These are phyloP conservation scores for Melanchra persicariae DNA, from an alignment of 2,888 invertebrate species.

Conservation along the genomic window DNA sequence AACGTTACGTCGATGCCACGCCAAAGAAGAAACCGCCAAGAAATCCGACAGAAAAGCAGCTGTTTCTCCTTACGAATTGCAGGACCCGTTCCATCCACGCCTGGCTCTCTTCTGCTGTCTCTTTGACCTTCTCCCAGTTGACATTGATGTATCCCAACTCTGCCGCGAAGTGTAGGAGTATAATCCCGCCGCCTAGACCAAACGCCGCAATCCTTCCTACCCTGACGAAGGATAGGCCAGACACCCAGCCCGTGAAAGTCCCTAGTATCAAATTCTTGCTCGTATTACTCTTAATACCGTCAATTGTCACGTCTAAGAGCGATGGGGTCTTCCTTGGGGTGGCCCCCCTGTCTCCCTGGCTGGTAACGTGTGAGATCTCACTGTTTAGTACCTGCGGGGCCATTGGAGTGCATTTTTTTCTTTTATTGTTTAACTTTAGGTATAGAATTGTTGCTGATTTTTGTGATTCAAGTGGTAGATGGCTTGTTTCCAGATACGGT, in stretches of 20 bases:
- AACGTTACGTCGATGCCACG: conserved; percentile 91
- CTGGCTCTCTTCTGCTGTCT: conserved; percentile 93
- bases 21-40: conserved; percentile 96
- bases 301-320: conserved; percentile 73
- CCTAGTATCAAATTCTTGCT: conserved; percentile 80
- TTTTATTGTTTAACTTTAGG: conserved; percentile 41
- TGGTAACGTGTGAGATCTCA: conserved; percentile 69
- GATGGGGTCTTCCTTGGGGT: conserved; percentile 72
- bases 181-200: conserved; percentile 96
- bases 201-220: conserved; percentile 97
- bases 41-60: conserved; percentile 94
- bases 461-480: conserved; percentile 1
- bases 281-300: conserved; percentile 74
- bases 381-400: conserved; percentile 79
- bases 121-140: conserved; percentile 96
- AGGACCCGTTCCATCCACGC: conserved; percentile 93
- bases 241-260: conserved; percentile 90
- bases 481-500: neutral
- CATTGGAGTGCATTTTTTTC: conserved; percentile 75
- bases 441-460: conserved; percentile 54
- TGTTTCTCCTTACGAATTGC: conserved; percentile 92
- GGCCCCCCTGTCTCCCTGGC: conserved; percentile 54
- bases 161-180: conserved; percentile 96
- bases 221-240: conserved; percentile 94
- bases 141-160: conserved; percentile 96